phyloP scores from a whole-genome alignment of 2,113 vertebrate genomes.

The Felis catus region DNA sequence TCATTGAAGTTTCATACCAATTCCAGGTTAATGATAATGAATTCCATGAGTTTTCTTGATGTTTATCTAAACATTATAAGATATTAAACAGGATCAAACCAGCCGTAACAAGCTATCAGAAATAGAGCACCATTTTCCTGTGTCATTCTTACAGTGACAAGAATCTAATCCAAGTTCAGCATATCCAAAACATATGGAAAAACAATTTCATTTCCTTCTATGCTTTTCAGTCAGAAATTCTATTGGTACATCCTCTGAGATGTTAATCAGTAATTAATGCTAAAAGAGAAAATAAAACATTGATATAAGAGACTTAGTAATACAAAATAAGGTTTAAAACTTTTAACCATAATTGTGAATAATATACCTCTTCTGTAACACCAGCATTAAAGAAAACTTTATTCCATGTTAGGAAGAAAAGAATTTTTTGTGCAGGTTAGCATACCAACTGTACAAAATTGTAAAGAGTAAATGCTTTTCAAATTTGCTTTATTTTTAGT shows the following conservation, averaged over 20 bases:
- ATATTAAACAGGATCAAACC: neutral
- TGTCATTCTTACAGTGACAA: neutral
- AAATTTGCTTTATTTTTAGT: conserved; percentile 82
- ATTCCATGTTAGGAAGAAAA: neutral
- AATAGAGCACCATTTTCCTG: neutral
- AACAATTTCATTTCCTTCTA: neutral
- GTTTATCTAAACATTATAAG: neutral
- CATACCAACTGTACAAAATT: conserved; percentile 3
- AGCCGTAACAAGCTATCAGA: neutral
- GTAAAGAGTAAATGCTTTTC: conserved; percentile 54
- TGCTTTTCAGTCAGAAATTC: conserved; percentile 21
- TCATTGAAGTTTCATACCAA: neutral
- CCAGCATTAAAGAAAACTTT: conserved; percentile 5
- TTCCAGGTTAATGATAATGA: neutral
- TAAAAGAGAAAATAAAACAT: neutral
- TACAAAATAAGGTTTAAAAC: neutral
- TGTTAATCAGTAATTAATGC: neutral
- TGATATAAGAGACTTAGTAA: neutral
- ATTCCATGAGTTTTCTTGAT: conserved; percentile 1
- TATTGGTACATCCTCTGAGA: neutral
- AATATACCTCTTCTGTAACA: neutral
- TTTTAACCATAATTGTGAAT: neutral
- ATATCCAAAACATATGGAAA: neutral
- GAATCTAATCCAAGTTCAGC: neutral
- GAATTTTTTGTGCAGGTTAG: conserved; percentile 16